Conservation (phyloP, 2,113 vertebrate genomes). For the Pholis gunnellus region DNA sequence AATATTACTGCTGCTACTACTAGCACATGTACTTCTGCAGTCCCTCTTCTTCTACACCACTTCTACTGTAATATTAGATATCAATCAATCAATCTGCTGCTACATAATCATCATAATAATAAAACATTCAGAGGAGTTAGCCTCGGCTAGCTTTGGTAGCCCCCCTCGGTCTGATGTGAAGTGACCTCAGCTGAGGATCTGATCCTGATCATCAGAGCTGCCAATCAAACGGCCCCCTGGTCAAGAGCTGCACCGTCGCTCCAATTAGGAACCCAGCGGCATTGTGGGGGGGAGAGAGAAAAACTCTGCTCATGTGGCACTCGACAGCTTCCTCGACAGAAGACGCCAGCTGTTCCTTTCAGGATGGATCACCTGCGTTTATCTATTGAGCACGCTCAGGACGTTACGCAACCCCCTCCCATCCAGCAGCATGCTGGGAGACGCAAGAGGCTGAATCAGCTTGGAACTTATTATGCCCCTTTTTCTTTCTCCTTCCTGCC, state of each 20-base stretch:
- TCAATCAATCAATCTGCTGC: no score
- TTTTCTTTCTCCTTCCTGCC: not conserved
- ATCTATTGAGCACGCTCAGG: constrained; percentile 31
- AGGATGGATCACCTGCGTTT: constrained; percentile 52
- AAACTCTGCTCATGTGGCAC: not conserved
- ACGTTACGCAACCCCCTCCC: constrained; percentile 29
- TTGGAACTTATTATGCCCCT: not conserved
- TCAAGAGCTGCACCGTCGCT: constrained; percentile 19
- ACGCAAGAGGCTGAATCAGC: not conserved
- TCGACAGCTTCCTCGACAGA: constrained; percentile 33
- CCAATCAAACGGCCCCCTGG: constrained; percentile 34
- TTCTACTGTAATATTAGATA: no score
- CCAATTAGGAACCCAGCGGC: constrained; percentile 27
- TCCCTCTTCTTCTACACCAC: no score
- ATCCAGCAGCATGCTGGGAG: constrained; percentile 1
- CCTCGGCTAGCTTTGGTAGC: not conserved
- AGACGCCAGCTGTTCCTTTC: constrained; percentile 61
- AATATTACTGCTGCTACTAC: no score
- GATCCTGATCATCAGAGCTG: constrained; percentile 43
- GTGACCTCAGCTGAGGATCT: not conserved
- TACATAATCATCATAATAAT: no score
- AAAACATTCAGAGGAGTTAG: no score
- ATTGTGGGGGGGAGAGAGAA: not conserved
- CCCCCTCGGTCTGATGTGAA: not conserved
- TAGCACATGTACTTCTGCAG: no score